Evolutionary conservation across 1,140 invertebrate genomes (phyloP), one percentile per base, ranked within the genome.

Genomic region (Platyscapa corneri): DNA sequence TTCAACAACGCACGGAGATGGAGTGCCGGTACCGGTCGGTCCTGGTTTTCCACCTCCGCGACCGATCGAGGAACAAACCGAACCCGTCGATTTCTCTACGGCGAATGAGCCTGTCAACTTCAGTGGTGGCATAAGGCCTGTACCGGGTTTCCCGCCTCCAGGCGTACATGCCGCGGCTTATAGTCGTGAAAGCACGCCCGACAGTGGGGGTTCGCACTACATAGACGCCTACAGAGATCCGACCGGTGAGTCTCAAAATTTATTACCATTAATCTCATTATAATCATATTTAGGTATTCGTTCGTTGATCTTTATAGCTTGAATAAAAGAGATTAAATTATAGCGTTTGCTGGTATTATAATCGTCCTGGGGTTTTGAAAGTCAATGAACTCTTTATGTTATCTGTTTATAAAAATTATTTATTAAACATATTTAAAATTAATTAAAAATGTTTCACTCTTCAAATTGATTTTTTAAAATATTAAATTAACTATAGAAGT

Each of bases 181-280:
- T 90, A 97, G 96, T 92, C 95, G 97, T 85, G 97, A 97, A 92
- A 97, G 96, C 53, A 97, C 97, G 64, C 96, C 95, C 18, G 97
- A 97, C 91, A 97, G 96, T 89, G 96, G 96, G 67, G 96, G 96
- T 82, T 97, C 96, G 42, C 97, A 97, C 92, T 97, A 97, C 89
- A 95, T 97, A 91, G 97, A 97, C 90, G 96, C 96, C 76, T 97
- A 97, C 90, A 94, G 97, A 90, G 97, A 97, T 91, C 95, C 96
- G 27, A 96, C 96, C 89, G 96, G 97, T 97, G 92, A 95, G 92
- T 90, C 88, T 67, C 12, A 78, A 18, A 53, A 46, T 7, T 12
- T 46, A 7, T 46, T 7, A 12, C 42, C 42, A 5, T 46, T 20
- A n/a, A n/a, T n/a, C n/a, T 53, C 18, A 18, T 53, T 53, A 12